Evolutionary conservation across 2,888 invertebrate species (phyloP).

Genomic region (Notodonta dromedarius): DNA sequence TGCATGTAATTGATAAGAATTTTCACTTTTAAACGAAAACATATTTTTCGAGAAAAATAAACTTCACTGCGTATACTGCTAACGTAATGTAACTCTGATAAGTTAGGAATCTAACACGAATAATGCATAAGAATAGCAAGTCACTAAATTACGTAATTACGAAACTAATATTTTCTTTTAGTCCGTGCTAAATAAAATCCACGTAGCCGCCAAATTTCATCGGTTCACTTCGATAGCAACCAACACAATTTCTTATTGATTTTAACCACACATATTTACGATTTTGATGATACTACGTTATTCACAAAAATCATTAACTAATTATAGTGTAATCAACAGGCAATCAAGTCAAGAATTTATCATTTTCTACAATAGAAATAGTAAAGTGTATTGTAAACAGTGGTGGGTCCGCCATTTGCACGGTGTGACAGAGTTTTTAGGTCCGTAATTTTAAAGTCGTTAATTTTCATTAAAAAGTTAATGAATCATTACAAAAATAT

Average conservation of each 20-base stretch:
- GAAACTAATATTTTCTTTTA: conserved; percentile 26
- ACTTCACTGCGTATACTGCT: background rate
- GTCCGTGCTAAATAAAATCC: conserved; percentile 40
- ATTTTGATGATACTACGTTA: conserved; percentile 22
- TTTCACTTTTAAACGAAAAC: conserved; percentile 67
- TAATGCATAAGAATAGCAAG: background rate
- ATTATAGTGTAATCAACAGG: conserved; percentile 46
- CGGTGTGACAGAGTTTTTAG: conserved; percentile 87
- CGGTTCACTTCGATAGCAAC: conserved; percentile 36
- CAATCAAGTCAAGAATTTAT: conserved; percentile 48
- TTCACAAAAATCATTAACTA: conserved; percentile 57
- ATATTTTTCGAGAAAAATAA: conserved; percentile 46
- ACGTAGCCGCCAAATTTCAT: conserved; percentile 58
- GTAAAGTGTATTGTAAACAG: conserved; percentile 82
- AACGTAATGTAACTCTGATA: background rate
- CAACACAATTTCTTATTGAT: conserved; percentile 57
- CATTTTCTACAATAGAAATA: conserved; percentile 56
- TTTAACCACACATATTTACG: conserved; percentile 17
- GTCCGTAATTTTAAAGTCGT: conserved; percentile 79
- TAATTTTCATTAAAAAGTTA: conserved; percentile 73
- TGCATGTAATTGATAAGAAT: conserved; percentile 54
- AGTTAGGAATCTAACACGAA: background rate
- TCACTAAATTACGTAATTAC: conserved; percentile 23
- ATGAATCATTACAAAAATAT: conserved; percentile 74
- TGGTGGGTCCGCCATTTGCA: conserved; percentile 90